Conservation (phyloP, 2,888 invertebrate genomes). For the Caenorhabditis drosophilae region DNA sequence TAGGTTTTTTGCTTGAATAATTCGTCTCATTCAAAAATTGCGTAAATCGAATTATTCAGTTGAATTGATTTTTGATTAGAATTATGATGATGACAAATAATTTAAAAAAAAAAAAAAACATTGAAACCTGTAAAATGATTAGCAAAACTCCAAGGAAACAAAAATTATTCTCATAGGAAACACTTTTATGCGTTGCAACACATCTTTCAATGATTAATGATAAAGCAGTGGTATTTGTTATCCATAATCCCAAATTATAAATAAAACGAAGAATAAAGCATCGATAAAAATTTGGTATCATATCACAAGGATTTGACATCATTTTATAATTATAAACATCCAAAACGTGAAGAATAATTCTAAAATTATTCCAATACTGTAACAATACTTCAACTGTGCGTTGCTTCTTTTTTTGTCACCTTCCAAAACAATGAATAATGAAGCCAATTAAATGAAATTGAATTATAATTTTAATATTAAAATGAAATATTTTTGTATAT, state of each 20-base stretch:
- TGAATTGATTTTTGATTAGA: too few species aligned
- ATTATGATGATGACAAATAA: too few species aligned
- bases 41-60: too few species aligned
- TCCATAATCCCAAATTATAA: constrained; percentile 28
- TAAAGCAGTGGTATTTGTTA: constrained; percentile 24
- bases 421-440: constrained; percentile 20
- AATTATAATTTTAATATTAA: constrained; percentile 21
- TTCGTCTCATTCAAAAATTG: too few species aligned
- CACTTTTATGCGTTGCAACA: constrained; percentile 21
- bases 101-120: too few species aligned
- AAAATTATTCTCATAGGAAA: constrained; percentile 16
- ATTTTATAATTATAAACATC: constrained; percentile 17
- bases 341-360: constrained; percentile 10
- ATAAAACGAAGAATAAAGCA: constrained; percentile 28
- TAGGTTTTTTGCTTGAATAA: too few species aligned
- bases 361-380: background rate
- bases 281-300: constrained; percentile 31
- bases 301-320: constrained; percentile 14
- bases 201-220: constrained; percentile 23
- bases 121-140: constrained; percentile 14
- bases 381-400: background rate
- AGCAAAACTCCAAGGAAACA: constrained; percentile 10
- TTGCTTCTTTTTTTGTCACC: constrained; percentile 3
- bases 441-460: constrained; percentile 30
- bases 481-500: constrained; percentile 26